Evolutionary conservation across 2,888 invertebrate species (phyloP), one percentile per base, ranked within the genome.

Genomic region (Agonopterix arenella): DNA sequence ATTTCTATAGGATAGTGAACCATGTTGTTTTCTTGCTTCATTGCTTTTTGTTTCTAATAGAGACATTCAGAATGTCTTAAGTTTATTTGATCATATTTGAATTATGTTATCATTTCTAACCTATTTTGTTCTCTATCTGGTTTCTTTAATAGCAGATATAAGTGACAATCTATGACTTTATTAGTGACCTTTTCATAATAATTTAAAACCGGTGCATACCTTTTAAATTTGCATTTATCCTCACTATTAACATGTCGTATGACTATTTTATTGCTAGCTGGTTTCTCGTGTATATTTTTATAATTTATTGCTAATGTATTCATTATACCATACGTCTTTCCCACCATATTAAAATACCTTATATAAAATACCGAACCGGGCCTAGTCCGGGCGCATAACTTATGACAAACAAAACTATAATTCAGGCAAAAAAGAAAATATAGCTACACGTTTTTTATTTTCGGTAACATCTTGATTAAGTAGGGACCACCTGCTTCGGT

Each of bases 381-480:
- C 64, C 66, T 76, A 74, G 73, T 67, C 68, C 71, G 58, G 58
- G 62, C 61, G 56, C 62, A 59, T 86, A 84, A 86, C 73, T 88
- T 78, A 79, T 59, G 64, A 60, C 64, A 71, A 74, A 73, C 76
- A 76, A 72, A 80, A 76, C 74, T 68, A 84, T 86, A 85, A 84
- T 75, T 86, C 83, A 85, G 71, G 61, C 73, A 79, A 80, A 81
- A 46, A 81, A 82, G 74, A 72, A 81, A 76, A 80, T 79, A 79
- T 80, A 70, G 77, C 71, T 73, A 63, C 70, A 69, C 58, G 71
- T 72, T 78, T 80, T 84, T 80, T 77, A 70, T 73, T 81, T 84
- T 86, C 73, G 79, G 86, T 85, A 84, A 89, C 88, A 76, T 88
- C 89, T 89, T 89, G 88, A 89, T 89, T 89, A 89, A 89, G 84